Evolutionary conservation across 2,797 vertebrate genomes (phyloP).

Genomic region (Danionella dracula): DNA sequence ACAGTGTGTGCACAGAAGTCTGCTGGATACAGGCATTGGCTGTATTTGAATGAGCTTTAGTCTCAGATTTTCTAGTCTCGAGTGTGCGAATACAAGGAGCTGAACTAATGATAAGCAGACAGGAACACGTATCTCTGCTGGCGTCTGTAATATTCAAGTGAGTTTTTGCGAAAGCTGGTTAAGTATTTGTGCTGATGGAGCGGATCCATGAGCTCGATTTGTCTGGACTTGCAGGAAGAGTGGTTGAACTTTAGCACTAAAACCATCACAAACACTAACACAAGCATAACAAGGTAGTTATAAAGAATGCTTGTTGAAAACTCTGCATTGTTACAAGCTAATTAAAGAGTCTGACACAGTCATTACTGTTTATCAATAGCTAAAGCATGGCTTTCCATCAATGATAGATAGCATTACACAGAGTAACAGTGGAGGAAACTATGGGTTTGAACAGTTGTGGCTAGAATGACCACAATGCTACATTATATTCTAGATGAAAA

Average conservation of each 20-base stretch:
- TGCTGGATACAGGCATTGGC: too few species aligned
- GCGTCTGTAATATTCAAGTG: slow-evolving; percentile 1
- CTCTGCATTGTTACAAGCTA: neutral
- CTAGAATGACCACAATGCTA: too few species aligned
- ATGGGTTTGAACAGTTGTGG: too few species aligned
- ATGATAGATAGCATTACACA: too few species aligned
- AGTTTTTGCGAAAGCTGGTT: slow-evolving; percentile 35
- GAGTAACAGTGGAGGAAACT: too few species aligned
- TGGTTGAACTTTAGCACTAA: slow-evolving; percentile 68
- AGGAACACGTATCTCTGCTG: neutral
- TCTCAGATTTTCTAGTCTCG: too few species aligned
- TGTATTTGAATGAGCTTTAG: too few species aligned
- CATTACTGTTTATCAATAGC: too few species aligned
- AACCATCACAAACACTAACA: slow-evolving; percentile 12
- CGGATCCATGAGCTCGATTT: slow-evolving; percentile 44
- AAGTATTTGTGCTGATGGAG: slow-evolving; percentile 60
- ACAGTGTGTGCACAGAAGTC: too few species aligned
- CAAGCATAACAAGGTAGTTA: slow-evolving; percentile 22
- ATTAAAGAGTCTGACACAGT: neutral
- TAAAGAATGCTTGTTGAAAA: neutral
- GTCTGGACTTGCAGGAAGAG: slow-evolving; percentile 55
- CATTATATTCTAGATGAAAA: too few species aligned
- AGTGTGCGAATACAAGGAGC: too few species aligned
- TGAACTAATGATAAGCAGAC: too few species aligned
- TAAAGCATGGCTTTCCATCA: neutral